phyloP scores from a whole-genome alignment of 2,113 vertebrate species.

The Casuarius casuarius region DNA sequence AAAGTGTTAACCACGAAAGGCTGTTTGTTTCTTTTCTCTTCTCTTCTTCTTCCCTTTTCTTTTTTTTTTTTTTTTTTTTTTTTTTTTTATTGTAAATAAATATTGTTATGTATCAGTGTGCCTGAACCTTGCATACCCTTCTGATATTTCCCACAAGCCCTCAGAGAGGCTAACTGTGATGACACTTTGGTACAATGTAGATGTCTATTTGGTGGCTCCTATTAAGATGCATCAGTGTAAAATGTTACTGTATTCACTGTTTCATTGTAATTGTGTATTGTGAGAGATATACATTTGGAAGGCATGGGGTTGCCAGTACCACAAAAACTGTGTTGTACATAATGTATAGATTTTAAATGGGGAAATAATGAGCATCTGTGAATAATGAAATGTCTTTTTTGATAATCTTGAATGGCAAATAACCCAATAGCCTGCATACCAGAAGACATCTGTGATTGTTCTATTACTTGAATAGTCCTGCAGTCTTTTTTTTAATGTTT shows the following conservation, averaged over 20 bases:
- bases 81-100: constrained; percentile 84
- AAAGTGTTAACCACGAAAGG: constrained; percentile 78
- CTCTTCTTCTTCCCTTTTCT: constrained; percentile 56
- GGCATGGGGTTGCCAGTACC: constrained; percentile 89
- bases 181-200: constrained; percentile 88
- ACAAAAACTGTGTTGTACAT: constrained; percentile 95
- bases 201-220: constrained; percentile 90
- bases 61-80: constrained; percentile 59
- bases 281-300: constrained; percentile 90
- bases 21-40: constrained; percentile 76
- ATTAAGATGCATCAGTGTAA: constrained; percentile 90
- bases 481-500: constrained; percentile 93
- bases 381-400: constrained; percentile 88
- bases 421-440: constrained; percentile 87
- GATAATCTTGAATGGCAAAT: constrained; percentile 88
- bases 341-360: constrained; percentile 92
- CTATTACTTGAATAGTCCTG: constrained; percentile 98
- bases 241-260: constrained; percentile 95
- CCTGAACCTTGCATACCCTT: constrained; percentile 92
- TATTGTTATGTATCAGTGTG: constrained; percentile 90
- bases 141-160: constrained; percentile 81
- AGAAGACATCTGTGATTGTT: constrained; percentile 92
- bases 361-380: constrained; percentile 91
- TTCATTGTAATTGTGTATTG: constrained; percentile 95
- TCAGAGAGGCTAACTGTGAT: constrained; percentile 87